Evolutionary conservation across 2,113 vertebrate species (phyloP).

Genomic region (Corydoras sp.): DNA sequence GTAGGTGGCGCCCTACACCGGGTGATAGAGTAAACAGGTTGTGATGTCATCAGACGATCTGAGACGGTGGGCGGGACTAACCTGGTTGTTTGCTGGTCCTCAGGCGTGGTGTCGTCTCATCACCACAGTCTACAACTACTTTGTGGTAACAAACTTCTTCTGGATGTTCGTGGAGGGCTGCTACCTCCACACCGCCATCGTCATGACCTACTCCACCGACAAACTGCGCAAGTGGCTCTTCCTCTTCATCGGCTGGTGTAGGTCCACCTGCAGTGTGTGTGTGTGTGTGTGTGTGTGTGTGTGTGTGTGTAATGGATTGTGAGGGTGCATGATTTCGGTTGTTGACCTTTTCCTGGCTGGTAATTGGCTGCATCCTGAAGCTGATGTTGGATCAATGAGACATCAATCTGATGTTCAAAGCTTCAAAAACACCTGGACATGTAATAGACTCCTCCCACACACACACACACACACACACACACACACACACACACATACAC

Average conservation of each 20-base stretch:
- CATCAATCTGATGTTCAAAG: neutral
- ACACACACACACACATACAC: neutral
- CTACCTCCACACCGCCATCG: constrained; percentile 94
- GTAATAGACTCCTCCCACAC: neutral
- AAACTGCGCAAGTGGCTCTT: constrained; percentile 93
- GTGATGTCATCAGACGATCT: too few relatives aligned
- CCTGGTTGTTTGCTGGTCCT: too few relatives aligned
- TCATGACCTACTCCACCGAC: constrained; percentile 97
- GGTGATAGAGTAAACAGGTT: too few relatives aligned
- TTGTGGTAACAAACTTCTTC: constrained; percentile 98
- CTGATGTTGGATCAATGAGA: neutral
- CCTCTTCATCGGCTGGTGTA: constrained; percentile 97
- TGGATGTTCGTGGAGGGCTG: constrained; percentile 99
- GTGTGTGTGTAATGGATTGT: too few relatives aligned
- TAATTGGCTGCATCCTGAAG: too few relatives aligned
- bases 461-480: neutral
- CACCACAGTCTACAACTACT: constrained; percentile 95
- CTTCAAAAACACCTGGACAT: neutral
- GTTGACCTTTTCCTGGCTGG: too few relatives aligned
- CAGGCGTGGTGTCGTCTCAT: constrained; percentile 86
- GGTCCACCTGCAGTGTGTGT: constrained; percentile 53
- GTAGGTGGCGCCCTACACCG: too few relatives aligned
- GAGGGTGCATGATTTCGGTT: too few relatives aligned
- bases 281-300: too few relatives aligned
- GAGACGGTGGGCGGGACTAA: too few relatives aligned